Evolutionary conservation across 1,140 invertebrate species (phyloP).

Genomic region (Danaus melanippus): DNA sequence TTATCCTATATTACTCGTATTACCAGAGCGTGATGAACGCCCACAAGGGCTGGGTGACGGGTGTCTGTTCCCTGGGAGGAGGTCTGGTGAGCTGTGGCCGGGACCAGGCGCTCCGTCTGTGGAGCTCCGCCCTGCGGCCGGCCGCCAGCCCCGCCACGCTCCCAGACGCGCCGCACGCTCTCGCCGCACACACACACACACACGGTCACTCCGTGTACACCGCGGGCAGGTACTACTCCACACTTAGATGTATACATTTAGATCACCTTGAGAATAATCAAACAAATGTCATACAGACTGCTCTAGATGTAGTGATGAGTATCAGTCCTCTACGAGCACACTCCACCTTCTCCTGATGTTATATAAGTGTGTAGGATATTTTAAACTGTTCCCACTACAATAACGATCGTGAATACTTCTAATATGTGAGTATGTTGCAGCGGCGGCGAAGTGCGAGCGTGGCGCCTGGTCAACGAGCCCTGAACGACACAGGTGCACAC

Average conservation of each 20-base stretch:
- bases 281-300: too few relatives aligned
- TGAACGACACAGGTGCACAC: conserved; percentile 45
- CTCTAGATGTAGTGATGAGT: too few relatives aligned
- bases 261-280: too few relatives aligned
- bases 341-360: too few relatives aligned
- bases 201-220: conserved; percentile 30
- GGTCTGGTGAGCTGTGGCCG: conserved; percentile 87
- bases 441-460: conserved; percentile 83
- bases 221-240: conserved; percentile 39
- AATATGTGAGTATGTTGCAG: conserved; percentile 75
- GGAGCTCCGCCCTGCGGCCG: conserved; percentile 70
- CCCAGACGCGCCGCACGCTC: conserved; percentile 39
- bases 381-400: too few relatives aligned
- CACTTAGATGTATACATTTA: conserved; percentile 3
- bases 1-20: too few relatives aligned
- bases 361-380: too few relatives aligned
- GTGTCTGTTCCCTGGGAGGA: conserved; percentile 76
- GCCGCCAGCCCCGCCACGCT: conserved; percentile 39
- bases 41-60: conserved; percentile 92
- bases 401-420: background rate
- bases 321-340: too few relatives aligned
- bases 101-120: conserved; percentile 76
- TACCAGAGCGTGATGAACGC: conserved; percentile 86
- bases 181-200: conserved; percentile 23
- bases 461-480: conserved; percentile 72